phyloP scores from a whole-genome alignment of 2,888 invertebrate genomes.

The Pteria penguin region DNA sequence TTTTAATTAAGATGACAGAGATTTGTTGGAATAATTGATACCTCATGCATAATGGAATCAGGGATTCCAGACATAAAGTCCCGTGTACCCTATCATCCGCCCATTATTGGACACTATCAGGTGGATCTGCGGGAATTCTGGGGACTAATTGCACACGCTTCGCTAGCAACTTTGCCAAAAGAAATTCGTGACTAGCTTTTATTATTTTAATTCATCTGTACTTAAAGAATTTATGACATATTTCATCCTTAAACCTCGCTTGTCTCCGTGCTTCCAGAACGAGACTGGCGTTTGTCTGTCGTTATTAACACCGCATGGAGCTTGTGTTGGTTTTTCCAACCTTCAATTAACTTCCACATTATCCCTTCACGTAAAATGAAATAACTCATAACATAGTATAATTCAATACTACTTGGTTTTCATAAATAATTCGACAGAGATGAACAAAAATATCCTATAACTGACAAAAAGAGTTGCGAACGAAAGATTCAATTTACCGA shows the following conservation, averaged over 20 bases:
- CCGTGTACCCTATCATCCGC: neutral
- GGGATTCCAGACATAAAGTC: neutral
- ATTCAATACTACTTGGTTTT: constrained; percentile 15
- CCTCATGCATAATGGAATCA: neutral
- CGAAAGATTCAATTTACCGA: constrained; percentile 43
- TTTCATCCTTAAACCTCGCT: too few species aligned
- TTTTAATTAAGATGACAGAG: neutral
- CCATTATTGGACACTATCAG: neutral
- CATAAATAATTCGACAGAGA: constrained; percentile 23
- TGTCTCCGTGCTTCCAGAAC: too few species aligned
- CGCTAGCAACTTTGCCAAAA: neutral
- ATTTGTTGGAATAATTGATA: neutral
- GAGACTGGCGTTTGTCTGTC: too few species aligned
- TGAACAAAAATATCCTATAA: constrained; percentile 31
- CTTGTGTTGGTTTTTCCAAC: too few species aligned
- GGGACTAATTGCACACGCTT: neutral
- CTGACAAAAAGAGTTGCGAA: constrained; percentile 18
- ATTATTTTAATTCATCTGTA: too few species aligned
- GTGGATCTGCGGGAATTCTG: neutral
- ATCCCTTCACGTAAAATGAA: neutral
- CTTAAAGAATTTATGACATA: too few species aligned
- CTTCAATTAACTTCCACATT: neutral
- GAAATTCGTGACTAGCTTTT: too few species aligned
- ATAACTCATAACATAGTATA: neutral
- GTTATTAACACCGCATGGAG: too few species aligned